phyloP scores from a whole-genome alignment of 2,797 vertebrate species.

The Denticeps clupeoides region DNA sequence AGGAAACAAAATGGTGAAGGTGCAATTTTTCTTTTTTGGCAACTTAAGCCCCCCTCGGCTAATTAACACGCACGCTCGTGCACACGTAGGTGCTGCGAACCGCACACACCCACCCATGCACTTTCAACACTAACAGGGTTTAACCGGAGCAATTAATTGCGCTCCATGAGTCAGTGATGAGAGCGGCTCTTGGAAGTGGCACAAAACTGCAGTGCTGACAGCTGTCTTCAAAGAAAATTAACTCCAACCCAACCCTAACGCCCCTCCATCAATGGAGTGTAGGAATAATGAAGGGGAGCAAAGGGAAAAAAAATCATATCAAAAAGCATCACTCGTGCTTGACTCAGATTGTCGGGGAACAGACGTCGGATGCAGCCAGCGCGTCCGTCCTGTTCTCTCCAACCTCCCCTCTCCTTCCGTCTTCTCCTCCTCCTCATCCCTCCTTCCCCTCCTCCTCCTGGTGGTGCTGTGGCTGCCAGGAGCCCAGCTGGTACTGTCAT shows the following conservation, averaged over 20 bases:
- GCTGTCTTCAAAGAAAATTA: conserved; percentile 51
- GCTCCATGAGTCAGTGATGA: conserved; percentile 29
- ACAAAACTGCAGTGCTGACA: conserved; percentile 51
- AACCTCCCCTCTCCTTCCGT: background rate
- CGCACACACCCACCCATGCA: background rate
- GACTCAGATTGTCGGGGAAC: conserved; percentile 44
- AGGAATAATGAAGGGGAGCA: background rate
- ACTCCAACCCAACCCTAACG: conserved; percentile 23
- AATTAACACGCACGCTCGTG: conserved; percentile 14
- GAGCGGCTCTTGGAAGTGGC: conserved; percentile 35
- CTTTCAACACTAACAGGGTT: conserved; percentile 18
- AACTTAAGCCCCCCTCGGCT: conserved; percentile 7
- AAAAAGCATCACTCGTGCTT: conserved; percentile 39
- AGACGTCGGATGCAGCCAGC: conserved; percentile 40
- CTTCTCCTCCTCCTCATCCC: conserved; percentile 13
- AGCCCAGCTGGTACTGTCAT: conserved; percentile 68
- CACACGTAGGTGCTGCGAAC: conserved; percentile 8
- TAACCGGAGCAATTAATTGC: conserved; percentile 32
- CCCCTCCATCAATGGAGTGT: background rate
- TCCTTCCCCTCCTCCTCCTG: conserved; percentile 14
- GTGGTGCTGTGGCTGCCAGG: conserved; percentile 45
- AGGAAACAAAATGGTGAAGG: conserved; percentile 1
- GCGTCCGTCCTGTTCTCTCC: conserved; percentile 6
- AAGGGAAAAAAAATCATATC: background rate
- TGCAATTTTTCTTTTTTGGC: conserved; percentile 1